Evolutionary conservation across 2,113 vertebrate genomes (phyloP), one percentile per base, ranked within the genome.

Genomic region (Ariopsis seemanni): DNA sequence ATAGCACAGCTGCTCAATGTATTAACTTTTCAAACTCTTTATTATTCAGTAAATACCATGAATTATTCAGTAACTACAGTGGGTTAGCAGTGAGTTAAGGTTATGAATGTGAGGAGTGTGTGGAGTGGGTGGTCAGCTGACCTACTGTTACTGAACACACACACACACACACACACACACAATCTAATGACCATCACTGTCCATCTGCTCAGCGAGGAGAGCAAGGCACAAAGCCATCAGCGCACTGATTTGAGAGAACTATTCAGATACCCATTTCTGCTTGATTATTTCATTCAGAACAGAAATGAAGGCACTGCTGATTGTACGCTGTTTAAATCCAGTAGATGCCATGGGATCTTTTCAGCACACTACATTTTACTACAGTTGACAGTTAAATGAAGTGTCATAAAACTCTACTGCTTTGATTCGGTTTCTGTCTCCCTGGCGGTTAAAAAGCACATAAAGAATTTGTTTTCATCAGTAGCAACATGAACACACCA

Each of bases 351-450:
- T n/a, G 25, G 15, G 20, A 67, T 65, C 48, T 65, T 77, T 83
- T 87, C 50, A 65, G 18, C 74, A 60, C 17, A 17, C 82, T 55
- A 65, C 80, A 80, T 62, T 86, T 88, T 80, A 83, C 52, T 58
- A 84, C 63, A 83, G 25, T 27, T 67, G 87, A 88, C 84, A 88
- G 75, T 52, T 86, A 72, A 88, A 88, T 83, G 58, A 85, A 12
- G 30, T 74, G 69, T 77, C 74, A 80, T 86, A 88, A 90, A 86
- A 81, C 18, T 2, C 58, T 80, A 52, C 69, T 80, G 25, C 65
- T 15, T 50, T 67, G 74, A 69, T 85, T 83, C 75, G 62, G 57
- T 86, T 85, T 86, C 63, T 63, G 53, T 52, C 81, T 80, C 62
- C 62, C 63, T 55, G 14, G 15, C n/a, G 74, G 55, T 27, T 84